Base-by-base conservation (phyloP, 2,888 invertebrate genomes). In the Drosophila demipolita region DNA sequence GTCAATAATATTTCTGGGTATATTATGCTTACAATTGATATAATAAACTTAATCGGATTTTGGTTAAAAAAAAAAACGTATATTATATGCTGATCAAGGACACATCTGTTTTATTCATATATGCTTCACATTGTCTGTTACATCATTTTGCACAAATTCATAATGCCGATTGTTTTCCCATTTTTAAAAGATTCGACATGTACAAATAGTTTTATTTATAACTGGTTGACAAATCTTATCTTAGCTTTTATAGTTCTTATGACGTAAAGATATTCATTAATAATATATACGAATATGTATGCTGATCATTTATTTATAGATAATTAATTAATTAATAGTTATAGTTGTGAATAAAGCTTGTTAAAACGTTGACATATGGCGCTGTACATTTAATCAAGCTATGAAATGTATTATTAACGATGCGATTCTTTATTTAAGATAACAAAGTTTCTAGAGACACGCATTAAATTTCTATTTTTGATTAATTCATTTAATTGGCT, bases 181-280 rank as follows among this genome's bases (percentile, higher is more conserved):
- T 15, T 26, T 23, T 45, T 45, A 2, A 4, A 8, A 45, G 2
- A 8, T 45, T 23, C 23, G 23, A 1, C 26, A 26, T 29, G 35
- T 60, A 42, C 35, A 33, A 45, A 7, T 8, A 15, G 23, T 23
- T 45, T 23, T 45, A 15, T 45, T 23, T 26, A 45, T 53, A 77
- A 66, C 77, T 61, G 64, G 79, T 72, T 75, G 40, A 32, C 60
- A 42, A 42, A 42, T 42, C 48, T 5, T 35, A 33, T 45, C 45
- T 23, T 5, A 40, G n/a, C 9, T n/a, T 53, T 52, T 53, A 33
- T 33, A 12, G n/a, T 15, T 54, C 12, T 54, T 40, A 42, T 77
- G 73, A 77, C 73, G 64, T 52, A 59, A 77, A 65, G 9, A 29
- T 29, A 48, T 57, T 55, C 9, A 57, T 49, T 42, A 36, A 38